Percentiles rank a stretch among this genome's conserved stretches.
phyloP scores from a whole-genome alignment of 2,888 invertebrate species.

The Philhelius pedissequus region DNA sequence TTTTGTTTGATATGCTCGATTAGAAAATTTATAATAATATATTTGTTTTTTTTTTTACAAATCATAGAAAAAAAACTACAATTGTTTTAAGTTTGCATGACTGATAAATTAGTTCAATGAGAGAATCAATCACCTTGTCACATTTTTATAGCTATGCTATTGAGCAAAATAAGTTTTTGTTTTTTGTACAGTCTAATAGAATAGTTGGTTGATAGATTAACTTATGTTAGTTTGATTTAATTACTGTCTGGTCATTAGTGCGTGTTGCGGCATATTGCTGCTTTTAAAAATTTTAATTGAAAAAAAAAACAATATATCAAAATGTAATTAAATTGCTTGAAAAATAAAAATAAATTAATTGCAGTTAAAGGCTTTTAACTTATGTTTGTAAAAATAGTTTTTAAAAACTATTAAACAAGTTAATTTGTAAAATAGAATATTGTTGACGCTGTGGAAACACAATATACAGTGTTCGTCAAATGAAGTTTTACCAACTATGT shows the following conservation, averaged over 20 bases:
- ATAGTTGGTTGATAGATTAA: not conserved
- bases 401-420: no score
- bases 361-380: no score
- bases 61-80: not conserved
- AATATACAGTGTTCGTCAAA: no score
- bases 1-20: not conserved
- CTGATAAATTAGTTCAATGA: not conserved
- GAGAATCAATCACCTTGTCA: conserved; percentile 6
- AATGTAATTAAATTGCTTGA: not conserved
- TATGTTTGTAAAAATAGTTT: no score
- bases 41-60: not conserved
- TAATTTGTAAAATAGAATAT: no score
- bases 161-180: not conserved
- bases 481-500: no score
- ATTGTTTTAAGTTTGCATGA: not conserved
- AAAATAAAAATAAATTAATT: no score
- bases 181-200: not conserved
- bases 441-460: no score
- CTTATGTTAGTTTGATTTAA: not conserved
- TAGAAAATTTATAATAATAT: no score
- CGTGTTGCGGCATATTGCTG: not conserved
- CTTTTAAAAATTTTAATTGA: not conserved
- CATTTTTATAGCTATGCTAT: not conserved
- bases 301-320: conserved; percentile 14
- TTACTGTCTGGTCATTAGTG: not conserved